A percentile compares a stretch with the other conserved stretches of the same genome.
These are phyloP conservation scores for Eupithecia dodoneata DNA, from an alignment of 2,888 invertebrate genomes.

Conservation along the genomic window DNA sequence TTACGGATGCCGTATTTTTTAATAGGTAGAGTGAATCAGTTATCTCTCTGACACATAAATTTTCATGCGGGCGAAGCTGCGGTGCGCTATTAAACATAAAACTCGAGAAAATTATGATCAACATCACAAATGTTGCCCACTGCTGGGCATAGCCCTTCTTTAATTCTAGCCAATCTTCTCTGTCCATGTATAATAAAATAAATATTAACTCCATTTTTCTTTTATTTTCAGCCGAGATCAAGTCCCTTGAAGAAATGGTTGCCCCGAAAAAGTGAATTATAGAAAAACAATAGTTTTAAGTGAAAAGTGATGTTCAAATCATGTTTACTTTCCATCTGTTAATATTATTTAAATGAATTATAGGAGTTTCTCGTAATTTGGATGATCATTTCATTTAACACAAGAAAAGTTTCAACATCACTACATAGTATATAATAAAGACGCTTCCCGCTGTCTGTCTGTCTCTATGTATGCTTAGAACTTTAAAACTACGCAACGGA, in stretches of 20 bases:
- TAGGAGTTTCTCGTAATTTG: slow-evolving; percentile 58
- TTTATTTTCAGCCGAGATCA: slow-evolving; percentile 77
- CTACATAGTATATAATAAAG: too few species aligned
- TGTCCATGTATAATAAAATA: not conserved
- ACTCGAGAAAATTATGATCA: not conserved
- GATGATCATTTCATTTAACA: slow-evolving; percentile 1
- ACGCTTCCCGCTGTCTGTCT: too few species aligned
- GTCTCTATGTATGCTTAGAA: too few species aligned
- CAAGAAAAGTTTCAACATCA: not conserved
- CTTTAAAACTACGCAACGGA: too few species aligned
- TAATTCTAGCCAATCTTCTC: not conserved
- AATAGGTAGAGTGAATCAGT: too few species aligned
- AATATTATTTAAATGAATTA: slow-evolving; percentile 67
- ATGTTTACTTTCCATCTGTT: slow-evolving; percentile 63
- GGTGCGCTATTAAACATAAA: too few species aligned
- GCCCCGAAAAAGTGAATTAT: slow-evolving; percentile 58
- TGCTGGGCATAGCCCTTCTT: not conserved
- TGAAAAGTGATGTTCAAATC: slow-evolving; percentile 58
- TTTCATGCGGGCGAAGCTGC: too few species aligned
- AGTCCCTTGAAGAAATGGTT: slow-evolving; percentile 71
- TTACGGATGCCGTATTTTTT: too few species aligned
- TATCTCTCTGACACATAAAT: too few species aligned
- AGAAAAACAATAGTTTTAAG: slow-evolving; percentile 60
- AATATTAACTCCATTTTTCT: slow-evolving; percentile 34
- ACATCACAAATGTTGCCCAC: not conserved